These are phyloP conservation scores for Palythoa caribaeorum DNA, from an alignment of 92 coral and sea anemone species.

Conservation along the genomic window DNA sequence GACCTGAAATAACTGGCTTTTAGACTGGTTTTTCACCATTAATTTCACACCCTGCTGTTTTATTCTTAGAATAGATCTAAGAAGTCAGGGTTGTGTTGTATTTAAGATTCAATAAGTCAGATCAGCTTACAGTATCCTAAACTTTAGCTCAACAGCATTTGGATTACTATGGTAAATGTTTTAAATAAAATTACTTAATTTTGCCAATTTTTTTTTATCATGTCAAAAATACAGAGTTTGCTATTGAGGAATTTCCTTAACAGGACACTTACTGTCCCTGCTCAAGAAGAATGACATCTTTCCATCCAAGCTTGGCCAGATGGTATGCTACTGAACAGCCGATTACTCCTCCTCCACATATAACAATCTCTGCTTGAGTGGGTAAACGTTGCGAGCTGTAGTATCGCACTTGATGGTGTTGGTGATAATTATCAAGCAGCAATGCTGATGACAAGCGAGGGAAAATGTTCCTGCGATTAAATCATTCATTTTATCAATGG, in stretches of 20 bases:
- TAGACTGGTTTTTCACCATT: too few species aligned
- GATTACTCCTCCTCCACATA: conserved; percentile 91
- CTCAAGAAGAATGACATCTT: conserved; percentile 81
- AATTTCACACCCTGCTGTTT: too few species aligned
- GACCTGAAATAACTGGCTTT: too few species aligned
- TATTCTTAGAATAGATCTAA: too few species aligned
- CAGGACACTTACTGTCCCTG: conserved; percentile 83
- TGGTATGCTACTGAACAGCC: conserved; percentile 96
- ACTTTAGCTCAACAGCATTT: too few species aligned
- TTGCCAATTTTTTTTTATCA: not conserved
- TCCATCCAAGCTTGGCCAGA: conserved; percentile 94
- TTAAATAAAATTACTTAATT: not conserved
- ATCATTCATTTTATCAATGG: not conserved
- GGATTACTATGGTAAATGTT: too few species aligned
- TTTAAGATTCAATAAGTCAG: too few species aligned
- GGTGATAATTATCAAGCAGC: not conserved
- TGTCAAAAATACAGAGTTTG: not conserved
- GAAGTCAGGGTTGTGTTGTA: too few species aligned
- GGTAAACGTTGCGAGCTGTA: conserved; percentile 54
- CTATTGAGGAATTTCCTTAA: not conserved
- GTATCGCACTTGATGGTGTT: not conserved
- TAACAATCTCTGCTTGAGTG: conserved; percentile 79
- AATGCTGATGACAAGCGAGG: not conserved
- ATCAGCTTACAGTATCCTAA: too few species aligned
- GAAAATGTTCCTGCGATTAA: not conserved